Conservation (phyloP, 2,797 vertebrate genomes). For the Tamandua tetradactyla region DNA sequence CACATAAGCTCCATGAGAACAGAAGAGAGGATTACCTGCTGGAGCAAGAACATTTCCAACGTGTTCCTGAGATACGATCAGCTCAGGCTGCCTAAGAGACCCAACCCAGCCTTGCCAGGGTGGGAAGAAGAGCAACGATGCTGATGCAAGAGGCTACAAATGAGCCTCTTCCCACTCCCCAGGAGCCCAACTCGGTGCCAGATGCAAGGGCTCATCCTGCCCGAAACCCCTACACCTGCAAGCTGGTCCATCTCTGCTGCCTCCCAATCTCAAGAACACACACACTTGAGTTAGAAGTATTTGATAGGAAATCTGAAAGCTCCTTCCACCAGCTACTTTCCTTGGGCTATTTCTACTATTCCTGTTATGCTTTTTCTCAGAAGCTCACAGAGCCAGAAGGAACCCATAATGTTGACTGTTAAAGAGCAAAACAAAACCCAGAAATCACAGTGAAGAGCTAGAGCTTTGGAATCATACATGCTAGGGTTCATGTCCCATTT, state of each 20-base stretch:
- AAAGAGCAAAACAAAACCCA: background rate
- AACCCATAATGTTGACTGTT: background rate
- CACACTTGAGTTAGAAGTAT: background rate
- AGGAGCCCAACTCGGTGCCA: background rate
- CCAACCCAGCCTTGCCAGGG: background rate
- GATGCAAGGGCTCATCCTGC: background rate
- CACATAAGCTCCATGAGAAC: background rate
- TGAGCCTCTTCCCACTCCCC: background rate
- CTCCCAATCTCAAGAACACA: background rate
- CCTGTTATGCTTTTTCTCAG: background rate
- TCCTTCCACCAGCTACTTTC: background rate
- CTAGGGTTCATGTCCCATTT: background rate
- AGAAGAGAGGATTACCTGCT: background rate
- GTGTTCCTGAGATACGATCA: background rate
- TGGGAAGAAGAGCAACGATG: background rate
- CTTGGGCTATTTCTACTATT: background rate
- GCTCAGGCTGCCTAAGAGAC: background rate
- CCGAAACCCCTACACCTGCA: background rate
- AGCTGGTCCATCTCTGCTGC: background rate
- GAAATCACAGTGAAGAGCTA: background rate
- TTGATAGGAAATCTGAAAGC: background rate
- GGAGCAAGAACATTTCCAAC: background rate
- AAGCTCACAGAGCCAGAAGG: background rate
- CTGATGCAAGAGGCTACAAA: no score
- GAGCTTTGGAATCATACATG: background rate